A percentile compares a stretch with the other conserved stretches of the same genome.
Evolutionary conservation across 1,140 invertebrate genomes (phyloP).

Genomic region (Xylocopa sonorina): DNA sequence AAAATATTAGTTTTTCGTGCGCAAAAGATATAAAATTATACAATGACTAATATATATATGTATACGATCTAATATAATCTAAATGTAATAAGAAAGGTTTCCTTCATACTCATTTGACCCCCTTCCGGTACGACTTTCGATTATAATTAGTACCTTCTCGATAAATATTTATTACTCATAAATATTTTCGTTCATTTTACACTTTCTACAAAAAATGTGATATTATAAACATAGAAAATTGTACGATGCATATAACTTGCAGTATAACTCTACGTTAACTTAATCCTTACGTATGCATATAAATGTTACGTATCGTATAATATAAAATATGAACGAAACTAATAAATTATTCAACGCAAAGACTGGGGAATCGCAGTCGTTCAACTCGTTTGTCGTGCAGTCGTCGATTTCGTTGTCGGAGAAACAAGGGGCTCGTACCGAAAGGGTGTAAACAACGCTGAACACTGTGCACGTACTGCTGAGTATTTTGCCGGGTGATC

Average conservation of each 20-base stretch:
- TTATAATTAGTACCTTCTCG: neutral
- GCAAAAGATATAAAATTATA: slow-evolving; percentile 14
- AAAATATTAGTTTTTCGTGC: slow-evolving; percentile 1
- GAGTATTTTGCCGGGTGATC: slow-evolving; percentile 12
- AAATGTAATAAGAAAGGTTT: slow-evolving; percentile 19
- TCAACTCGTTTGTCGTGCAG: neutral
- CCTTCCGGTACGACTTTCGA: slow-evolving; percentile 31
- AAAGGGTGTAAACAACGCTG: slow-evolving; percentile 25
- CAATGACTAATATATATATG: slow-evolving; percentile 6
- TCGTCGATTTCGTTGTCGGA: neutral
- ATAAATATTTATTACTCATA: slow-evolving; percentile 12
- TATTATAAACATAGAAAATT: slow-evolving; percentile 10
- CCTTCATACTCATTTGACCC: neutral
- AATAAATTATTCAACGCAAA: slow-evolving; percentile 2
- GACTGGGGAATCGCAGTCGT: neutral
- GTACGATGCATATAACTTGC: neutral
- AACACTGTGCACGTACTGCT: slow-evolving; percentile 23
- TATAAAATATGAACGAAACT: neutral
- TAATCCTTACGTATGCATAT: slow-evolving; percentile 1
- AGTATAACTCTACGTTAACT: neutral
- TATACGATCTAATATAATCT: slow-evolving; percentile 25
- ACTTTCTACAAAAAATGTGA: slow-evolving; percentile 1
- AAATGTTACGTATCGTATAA: neutral
- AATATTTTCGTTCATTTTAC: slow-evolving; percentile 3
- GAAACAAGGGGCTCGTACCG: slow-evolving; percentile 18